Conservation (phyloP, 2,797 vertebrate genomes). For the Carapus acus region DNA sequence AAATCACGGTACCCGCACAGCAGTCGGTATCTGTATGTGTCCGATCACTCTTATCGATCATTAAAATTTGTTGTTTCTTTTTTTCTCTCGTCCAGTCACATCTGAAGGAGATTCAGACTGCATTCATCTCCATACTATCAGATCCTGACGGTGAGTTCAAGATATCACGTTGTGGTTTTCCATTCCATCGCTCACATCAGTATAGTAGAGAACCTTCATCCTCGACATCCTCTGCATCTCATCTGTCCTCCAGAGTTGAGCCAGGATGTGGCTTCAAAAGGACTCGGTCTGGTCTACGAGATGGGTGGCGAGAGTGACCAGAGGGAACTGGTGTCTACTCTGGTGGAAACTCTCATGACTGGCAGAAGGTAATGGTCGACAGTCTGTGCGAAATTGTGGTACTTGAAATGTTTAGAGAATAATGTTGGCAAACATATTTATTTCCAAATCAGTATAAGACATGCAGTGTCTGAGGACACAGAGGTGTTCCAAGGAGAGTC, state of each 20-base stretch:
- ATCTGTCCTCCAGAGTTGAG: conserved; percentile 80
- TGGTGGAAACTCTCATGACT: conserved; percentile 98
- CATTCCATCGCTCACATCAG: conserved; percentile 1
- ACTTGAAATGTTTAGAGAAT: too few species aligned
- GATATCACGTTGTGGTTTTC: background rate
- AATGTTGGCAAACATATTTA: background rate
- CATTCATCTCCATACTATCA: conserved; percentile 91
- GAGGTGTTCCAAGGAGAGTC: conserved; percentile 91
- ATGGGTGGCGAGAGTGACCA: conserved; percentile 91
- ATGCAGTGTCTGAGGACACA: conserved; percentile 87
- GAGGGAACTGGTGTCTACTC: conserved; percentile 88
- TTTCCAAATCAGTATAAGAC: conserved; percentile 76
- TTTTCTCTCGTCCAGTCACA: conserved; percentile 88
- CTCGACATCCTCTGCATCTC: background rate
- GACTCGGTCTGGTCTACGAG: conserved; percentile 95
- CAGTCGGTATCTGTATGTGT: background rate
- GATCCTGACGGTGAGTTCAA: conserved; percentile 89
- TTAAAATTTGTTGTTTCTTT: too few species aligned
- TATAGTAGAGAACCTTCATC: background rate
- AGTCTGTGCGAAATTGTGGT: background rate
- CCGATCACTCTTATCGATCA: background rate
- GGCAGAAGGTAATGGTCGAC: conserved; percentile 91
- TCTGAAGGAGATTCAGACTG: conserved; percentile 93
- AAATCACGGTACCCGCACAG: conserved; percentile 79
- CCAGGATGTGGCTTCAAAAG: conserved; percentile 97